Percentiles rank a stretch among this genome's conserved stretches.
Conservation (phyloP, 2,797 vertebrate genomes). For the Carcharodon carcharias region DNA sequence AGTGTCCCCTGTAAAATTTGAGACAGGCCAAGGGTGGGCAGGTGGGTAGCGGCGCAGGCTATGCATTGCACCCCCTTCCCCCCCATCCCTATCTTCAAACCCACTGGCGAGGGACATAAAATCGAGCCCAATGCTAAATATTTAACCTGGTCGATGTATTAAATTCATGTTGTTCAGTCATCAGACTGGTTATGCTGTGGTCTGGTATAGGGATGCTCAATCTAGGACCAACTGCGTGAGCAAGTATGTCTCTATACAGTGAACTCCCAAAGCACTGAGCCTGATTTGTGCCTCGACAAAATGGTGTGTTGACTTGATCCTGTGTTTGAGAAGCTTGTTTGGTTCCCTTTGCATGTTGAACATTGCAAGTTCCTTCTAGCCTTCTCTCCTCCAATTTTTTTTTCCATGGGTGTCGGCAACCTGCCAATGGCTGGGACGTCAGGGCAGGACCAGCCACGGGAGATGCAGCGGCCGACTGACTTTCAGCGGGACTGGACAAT, state of each 20-base stretch:
- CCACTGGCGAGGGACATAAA: too few species aligned
- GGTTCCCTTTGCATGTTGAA: not conserved
- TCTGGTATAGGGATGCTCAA: not conserved
- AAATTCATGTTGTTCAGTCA: not conserved
- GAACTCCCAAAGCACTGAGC: not conserved
- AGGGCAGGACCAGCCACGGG: too few species aligned
- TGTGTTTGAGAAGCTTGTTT: not conserved
- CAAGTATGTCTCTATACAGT: not conserved
- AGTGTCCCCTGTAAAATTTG: too few species aligned
- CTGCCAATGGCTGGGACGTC: not conserved
- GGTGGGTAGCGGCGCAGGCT: too few species aligned
- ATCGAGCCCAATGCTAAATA: not conserved
- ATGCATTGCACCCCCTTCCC: too few species aligned
- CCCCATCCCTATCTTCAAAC: too few species aligned
- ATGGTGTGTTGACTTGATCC: not conserved
- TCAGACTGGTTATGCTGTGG: not conserved
- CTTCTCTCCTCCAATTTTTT: not conserved
- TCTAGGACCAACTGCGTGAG: not conserved
- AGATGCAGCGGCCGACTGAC: too few species aligned
- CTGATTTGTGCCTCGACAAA: not conserved
- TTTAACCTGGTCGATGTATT: not conserved
- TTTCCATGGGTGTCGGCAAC: not conserved
- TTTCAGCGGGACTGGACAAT: too few species aligned
- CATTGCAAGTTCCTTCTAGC: too few species aligned
- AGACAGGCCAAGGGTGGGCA: too few species aligned